Percentiles rank a stretch among this genome's conserved stretches.
Conservation (phyloP, 2,888 invertebrate species). For the Synergus gifuensis region DNA sequence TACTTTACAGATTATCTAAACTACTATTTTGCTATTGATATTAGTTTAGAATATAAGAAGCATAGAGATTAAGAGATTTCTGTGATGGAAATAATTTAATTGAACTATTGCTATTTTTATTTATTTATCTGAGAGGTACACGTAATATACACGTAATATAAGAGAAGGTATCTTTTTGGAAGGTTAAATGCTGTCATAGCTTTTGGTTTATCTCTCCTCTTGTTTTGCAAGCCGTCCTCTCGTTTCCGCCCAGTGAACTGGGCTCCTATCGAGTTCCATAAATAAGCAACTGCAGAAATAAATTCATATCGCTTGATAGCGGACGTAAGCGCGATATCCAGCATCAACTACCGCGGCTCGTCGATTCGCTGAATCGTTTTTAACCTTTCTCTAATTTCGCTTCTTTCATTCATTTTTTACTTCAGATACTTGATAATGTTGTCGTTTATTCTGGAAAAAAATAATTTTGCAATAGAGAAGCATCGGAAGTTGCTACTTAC, state of each 20-base stretch:
- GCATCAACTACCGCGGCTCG: constrained; percentile 52
- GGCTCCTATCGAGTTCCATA: constrained; percentile 68
- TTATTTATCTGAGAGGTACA: background rate
- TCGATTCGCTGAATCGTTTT: constrained; percentile 15
- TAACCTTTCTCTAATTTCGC: constrained; percentile 9
- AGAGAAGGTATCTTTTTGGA: background rate
- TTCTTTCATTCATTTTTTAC: background rate
- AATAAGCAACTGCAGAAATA: constrained; percentile 71
- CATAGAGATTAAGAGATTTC: too few species aligned
- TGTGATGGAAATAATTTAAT: too few species aligned
- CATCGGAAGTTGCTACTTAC: background rate
- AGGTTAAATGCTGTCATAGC: constrained; percentile 6
- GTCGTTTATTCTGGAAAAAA: background rate
- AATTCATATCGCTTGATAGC: constrained; percentile 66
- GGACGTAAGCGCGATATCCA: constrained; percentile 62
- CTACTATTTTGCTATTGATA: too few species aligned
- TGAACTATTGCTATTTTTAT: too few species aligned
- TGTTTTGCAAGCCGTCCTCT: constrained; percentile 48
- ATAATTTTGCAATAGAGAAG: background rate
- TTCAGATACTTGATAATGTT: background rate
- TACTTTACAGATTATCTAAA: too few species aligned
- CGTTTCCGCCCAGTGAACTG: constrained; percentile 53
- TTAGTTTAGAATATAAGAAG: too few species aligned
- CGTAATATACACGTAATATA: background rate
- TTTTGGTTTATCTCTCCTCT: constrained; percentile 31